Percentiles rank a stretch among this genome's conserved stretches.
Evolutionary conservation across 2,888 invertebrate species (phyloP).

Genomic region (Marasmarcha lunaedactyla): DNA sequence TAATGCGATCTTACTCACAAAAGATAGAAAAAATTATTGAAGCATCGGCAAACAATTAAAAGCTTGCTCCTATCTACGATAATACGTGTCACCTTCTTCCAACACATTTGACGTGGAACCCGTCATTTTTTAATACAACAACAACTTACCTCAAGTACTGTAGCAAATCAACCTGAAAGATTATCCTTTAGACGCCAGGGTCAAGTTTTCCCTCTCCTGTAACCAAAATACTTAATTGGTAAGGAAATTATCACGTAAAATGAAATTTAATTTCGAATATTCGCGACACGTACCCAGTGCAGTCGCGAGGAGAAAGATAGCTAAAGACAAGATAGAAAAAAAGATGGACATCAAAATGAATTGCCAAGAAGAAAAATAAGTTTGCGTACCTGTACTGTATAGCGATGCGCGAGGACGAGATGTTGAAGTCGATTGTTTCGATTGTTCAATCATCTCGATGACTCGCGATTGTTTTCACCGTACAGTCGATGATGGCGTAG

Average conservation of each 20-base stretch:
- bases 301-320: constrained; percentile 55
- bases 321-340: constrained; percentile 13
- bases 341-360: background rate
- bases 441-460: too few relatives aligned
- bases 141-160: constrained; percentile 61
- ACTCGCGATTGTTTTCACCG: too few relatives aligned
- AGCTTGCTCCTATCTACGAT: background rate
- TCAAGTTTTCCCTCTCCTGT: constrained; percentile 49
- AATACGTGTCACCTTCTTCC: constrained; percentile 64
- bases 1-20: too few relatives aligned
- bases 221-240: constrained; percentile 28
- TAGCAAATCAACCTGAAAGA: constrained; percentile 58
- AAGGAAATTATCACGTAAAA: constrained; percentile 23
- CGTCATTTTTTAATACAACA: constrained; percentile 35
- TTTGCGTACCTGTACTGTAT: background rate
- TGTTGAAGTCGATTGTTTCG: too few relatives aligned
- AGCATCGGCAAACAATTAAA: constrained; percentile 28
- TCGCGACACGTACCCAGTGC: constrained; percentile 56
- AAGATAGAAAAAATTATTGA: too few relatives aligned
- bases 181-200: constrained; percentile 58
- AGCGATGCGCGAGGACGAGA: too few relatives aligned
- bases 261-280: constrained; percentile 22
- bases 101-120: constrained; percentile 69
- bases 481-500: too few relatives aligned
- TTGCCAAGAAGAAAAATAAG: constrained; percentile 2